These are phyloP conservation scores for Thelaira solivaga DNA, from an alignment of 2,888 invertebrate species.

Conservation along the genomic window DNA sequence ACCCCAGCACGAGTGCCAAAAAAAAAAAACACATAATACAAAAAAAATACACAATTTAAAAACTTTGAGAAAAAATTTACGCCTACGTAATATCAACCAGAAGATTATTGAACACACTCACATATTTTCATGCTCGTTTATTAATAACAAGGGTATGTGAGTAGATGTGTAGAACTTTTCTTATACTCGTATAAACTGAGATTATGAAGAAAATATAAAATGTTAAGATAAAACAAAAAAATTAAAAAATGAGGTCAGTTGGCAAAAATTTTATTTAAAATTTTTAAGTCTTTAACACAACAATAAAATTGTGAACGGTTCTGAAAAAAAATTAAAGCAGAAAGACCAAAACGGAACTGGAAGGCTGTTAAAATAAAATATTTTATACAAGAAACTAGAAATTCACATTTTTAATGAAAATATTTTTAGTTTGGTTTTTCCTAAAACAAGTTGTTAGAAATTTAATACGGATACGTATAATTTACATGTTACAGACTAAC, in stretches of 20 bases:
- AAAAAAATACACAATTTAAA: neutral
- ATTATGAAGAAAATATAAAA: too few relatives aligned
- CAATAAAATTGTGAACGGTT: neutral
- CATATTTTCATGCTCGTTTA: neutral
- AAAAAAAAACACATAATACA: neutral
- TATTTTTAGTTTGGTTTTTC: too few relatives aligned
- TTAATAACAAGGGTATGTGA: neutral
- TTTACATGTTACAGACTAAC: too few relatives aligned
- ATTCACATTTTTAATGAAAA: too few relatives aligned
- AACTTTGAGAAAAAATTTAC: constrained; percentile 15
- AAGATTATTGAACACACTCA: neutral
- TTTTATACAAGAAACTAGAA: too few relatives aligned
- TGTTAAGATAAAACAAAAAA: neutral
- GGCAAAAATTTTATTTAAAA: constrained; percentile 37
- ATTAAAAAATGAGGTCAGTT: constrained; percentile 50
- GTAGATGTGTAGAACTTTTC: too few relatives aligned
- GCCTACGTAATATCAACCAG: constrained; percentile 28
- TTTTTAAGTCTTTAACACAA: neutral
- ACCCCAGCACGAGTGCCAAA: neutral
- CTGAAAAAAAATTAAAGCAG: neutral
- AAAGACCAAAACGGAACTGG: neutral
- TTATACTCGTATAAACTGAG: neutral
- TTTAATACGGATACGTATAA: too few relatives aligned
- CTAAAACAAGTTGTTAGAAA: too few relatives aligned
- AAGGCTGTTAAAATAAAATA: too few relatives aligned